These are phyloP conservation scores for Stenotaenia linearis DNA, from an alignment of 2,888 invertebrate genomes.

Conservation along the genomic window DNA sequence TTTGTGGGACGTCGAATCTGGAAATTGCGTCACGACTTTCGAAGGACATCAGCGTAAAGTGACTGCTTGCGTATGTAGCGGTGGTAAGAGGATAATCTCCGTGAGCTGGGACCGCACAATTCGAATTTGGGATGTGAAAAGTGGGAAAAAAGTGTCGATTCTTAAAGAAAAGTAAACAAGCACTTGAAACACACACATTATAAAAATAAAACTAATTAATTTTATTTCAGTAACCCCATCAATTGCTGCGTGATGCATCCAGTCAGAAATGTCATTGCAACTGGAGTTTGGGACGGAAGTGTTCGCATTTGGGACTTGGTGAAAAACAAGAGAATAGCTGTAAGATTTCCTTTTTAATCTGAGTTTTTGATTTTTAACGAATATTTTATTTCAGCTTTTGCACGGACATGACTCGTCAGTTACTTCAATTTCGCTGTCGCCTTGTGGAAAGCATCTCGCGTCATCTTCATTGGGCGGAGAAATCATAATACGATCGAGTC, in stretches of 20 bases:
- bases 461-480: not conserved
- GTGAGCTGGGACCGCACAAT: not conserved
- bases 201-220: not conserved
- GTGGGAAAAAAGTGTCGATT: not conserved
- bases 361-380: not conserved
- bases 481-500: not conserved
- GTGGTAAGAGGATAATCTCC: not conserved
- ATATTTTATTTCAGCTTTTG: not conserved
- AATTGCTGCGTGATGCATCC: slow-evolving; percentile 38
- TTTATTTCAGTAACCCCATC: slow-evolving; percentile 35
- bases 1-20: not conserved
- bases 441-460: not conserved
- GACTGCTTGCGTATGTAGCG: not conserved
- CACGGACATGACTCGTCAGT: not conserved
- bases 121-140: not conserved
- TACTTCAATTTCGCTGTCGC: not conserved
- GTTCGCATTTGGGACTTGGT: slow-evolving; percentile 37
- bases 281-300: slow-evolving; percentile 38
- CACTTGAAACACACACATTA: not conserved
- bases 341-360: slow-evolving; percentile 20
- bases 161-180: not conserved
- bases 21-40: not conserved
- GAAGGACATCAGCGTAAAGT: not conserved
- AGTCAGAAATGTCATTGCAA: slow-evolving; percentile 32
- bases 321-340: slow-evolving; percentile 35